Base-by-base conservation (phyloP, 2,797 vertebrate genomes). In the Falco biarmicus region DNA sequence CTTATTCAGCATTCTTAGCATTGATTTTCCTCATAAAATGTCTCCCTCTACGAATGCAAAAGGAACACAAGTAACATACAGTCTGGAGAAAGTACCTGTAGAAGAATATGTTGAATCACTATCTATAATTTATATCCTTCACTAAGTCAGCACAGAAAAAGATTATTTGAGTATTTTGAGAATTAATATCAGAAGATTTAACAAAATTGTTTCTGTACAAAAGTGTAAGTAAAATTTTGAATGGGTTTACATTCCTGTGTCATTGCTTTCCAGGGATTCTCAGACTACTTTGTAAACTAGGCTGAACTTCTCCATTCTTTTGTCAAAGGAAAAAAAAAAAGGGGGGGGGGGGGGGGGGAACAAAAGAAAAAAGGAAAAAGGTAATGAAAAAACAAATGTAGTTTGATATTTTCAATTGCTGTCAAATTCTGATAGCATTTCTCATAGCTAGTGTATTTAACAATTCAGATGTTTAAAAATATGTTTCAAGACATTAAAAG, bases 121-220 rank as follows among this genome's bases (percentile, higher is more conserved):
- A 5, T 13, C 60, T 34, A 13, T 61, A 81, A 68, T 71, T 90
- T 87, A 75, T 86, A 60, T 31, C 45, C 41, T 66, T 56, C 37
- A 43, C 41, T 48, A 20, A 48, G 64, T 73, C 59, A 89, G 31
- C 25, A 51, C 8, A 74, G 57, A 15, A 70, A 45, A 84, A 56
- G 2, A 7, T 85, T 84, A 76, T 69, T 21, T 60, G n/a, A 85
- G 41, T 57, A 88, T 81, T 68, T 21, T 81, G 61, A 91, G n/a
- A 88, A 95, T 86, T 77, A 60, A 88, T 90, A 86, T 61, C 65
- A 75, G n/a, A 82, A 82, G 74, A 90, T 68, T 88, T 76, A 90
- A 81, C 56, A 74, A 69, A 68, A 34, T 8, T 89, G 13, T 48
- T 81, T 83, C 50, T 75, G 13, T 57, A 70, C 0, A 50, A 68